Evolutionary conservation across 2,888 invertebrate genomes (phyloP).

Genomic region (Tachystola acroxantha): DNA sequence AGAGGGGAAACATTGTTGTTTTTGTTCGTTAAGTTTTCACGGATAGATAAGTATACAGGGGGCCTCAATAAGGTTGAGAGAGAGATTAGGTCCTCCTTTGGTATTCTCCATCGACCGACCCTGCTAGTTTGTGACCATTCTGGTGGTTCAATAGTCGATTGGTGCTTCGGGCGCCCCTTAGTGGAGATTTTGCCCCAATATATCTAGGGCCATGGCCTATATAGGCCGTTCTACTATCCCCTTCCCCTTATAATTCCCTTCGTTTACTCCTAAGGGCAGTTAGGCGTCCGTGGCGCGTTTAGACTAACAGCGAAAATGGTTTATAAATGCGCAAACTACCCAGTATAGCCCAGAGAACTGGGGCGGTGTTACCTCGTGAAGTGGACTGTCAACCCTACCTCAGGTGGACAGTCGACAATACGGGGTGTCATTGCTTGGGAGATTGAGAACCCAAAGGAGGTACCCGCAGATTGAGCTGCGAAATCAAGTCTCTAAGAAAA

Average conservation of each 20-base stretch:
- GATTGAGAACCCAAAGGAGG: neutral
- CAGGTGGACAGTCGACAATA: neutral
- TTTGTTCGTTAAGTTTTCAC: no score
- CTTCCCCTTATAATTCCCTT: neutral
- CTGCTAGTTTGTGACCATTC: neutral
- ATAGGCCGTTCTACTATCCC: neutral
- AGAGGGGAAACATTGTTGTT: no score
- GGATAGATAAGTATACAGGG: no score
- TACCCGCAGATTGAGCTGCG: neutral
- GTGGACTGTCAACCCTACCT: neutral
- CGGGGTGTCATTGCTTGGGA: neutral
- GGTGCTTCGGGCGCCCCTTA: neutral
- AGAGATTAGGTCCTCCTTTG: neutral
- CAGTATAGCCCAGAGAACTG: neutral
- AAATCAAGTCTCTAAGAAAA: neutral
- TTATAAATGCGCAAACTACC: neutral
- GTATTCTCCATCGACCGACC: neutral
- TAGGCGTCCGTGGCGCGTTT: neutral
- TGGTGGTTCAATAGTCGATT: no score
- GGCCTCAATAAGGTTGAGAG: no score
- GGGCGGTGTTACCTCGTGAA: neutral
- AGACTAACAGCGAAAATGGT: neutral
- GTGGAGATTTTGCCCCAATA: no score
- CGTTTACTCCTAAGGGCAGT: neutral
- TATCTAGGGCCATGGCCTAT: no score